Percentiles rank a stretch among this genome's conserved stretches.
Evolutionary conservation across 2,888 invertebrate genomes (phyloP).

Genomic region (Sericinus montela): DNA sequence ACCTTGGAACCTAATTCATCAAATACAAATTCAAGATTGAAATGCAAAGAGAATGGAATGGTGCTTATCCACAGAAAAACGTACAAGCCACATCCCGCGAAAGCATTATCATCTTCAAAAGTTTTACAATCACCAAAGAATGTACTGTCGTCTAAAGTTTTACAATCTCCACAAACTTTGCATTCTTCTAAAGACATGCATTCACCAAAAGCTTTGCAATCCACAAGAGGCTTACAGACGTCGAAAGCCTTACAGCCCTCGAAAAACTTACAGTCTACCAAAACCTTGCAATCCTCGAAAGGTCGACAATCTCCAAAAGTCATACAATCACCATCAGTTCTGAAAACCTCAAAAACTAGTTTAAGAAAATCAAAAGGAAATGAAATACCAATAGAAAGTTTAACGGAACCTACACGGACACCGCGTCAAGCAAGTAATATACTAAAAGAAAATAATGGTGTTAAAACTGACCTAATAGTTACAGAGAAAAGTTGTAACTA

Average conservation of each 20-base stretch:
- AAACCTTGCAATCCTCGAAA: not conserved
- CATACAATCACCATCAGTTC: not conserved
- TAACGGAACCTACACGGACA: not conserved
- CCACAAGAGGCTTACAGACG: not conserved
- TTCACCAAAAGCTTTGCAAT: not conserved
- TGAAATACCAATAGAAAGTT: slow-evolving; percentile 24
- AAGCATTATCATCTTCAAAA: slow-evolving; percentile 28
- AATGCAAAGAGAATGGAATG: slow-evolving; percentile 72
- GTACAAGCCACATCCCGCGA: slow-evolving; percentile 52
- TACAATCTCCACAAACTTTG: not conserved
- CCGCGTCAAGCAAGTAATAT: slow-evolving; percentile 39
- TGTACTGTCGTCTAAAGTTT: not conserved
- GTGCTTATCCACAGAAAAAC: slow-evolving; percentile 53
- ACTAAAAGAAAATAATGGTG: slow-evolving; percentile 51
- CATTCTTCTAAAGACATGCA: not conserved
- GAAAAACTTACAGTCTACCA: not conserved
- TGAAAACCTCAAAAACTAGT: slow-evolving; percentile 20
- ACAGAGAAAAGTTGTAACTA: slow-evolving; percentile 42
- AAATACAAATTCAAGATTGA: slow-evolving; percentile 49
- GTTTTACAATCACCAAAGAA: not conserved
- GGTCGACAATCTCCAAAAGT: not conserved
- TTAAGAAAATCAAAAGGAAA: slow-evolving; percentile 37
- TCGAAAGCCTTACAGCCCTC: not conserved
- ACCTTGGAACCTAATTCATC: slow-evolving; percentile 32
- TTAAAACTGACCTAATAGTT: slow-evolving; percentile 28